Percentiles rank a stretch among this genome's conserved stretches.
phyloP scores from a whole-genome alignment of 2,888 invertebrate genomes.

The Drosophila meridiana region DNA sequence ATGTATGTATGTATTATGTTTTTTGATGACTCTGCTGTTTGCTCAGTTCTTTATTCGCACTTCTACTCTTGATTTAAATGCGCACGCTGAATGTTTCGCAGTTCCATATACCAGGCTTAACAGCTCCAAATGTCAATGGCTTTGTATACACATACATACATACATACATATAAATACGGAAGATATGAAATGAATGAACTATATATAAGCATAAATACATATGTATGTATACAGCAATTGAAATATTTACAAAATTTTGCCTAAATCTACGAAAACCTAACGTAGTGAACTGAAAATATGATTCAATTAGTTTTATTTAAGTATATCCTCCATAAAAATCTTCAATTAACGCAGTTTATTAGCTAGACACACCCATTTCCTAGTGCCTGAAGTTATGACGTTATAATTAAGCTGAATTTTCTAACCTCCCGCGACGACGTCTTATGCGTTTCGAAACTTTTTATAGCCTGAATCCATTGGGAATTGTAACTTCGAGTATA shows the following conservation, averaged over 20 bases:
- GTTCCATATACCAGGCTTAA: slow-evolving; percentile 8
- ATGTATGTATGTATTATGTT: slow-evolving; percentile 1
- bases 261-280: background rate
- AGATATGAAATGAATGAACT: slow-evolving; percentile 7
- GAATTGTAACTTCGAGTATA: background rate
- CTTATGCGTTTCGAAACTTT: background rate
- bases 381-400: background rate
- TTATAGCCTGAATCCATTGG: background rate
- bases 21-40: slow-evolving; percentile 14
- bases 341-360: background rate
- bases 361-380: slow-evolving; percentile 3
- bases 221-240: background rate
- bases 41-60: slow-evolving; percentile 17
- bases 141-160: background rate
- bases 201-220: background rate
- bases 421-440: background rate
- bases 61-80: slow-evolving; percentile 7
- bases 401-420: background rate
- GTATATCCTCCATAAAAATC: background rate
- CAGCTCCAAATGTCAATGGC: slow-evolving; percentile 27
- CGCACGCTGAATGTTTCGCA: slow-evolving; percentile 19
- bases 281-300: background rate
- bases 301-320: background rate
- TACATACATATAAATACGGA: background rate
- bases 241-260: background rate